Base-by-base conservation (phyloP, 1,140 invertebrate species). In the Probaryconus sp. region DNA sequence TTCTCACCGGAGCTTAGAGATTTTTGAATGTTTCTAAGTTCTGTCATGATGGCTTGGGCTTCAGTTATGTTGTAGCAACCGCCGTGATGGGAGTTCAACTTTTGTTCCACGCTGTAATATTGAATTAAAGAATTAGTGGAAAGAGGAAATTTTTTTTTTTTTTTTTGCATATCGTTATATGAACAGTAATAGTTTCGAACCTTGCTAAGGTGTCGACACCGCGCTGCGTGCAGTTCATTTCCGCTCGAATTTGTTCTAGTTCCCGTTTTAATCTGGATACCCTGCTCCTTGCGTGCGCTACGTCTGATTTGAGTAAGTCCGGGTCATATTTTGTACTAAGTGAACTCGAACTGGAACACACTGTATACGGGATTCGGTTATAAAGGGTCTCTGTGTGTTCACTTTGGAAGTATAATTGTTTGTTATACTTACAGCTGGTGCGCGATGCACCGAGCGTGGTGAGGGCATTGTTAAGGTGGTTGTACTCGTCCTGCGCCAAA, bases 401-500 rank as follows among this genome's bases (percentile, higher is more conserved):
- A 24, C 7, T 24, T 24, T 7, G 21, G 21, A 3, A 24, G 3
- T 24, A 24, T 24, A 4, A 24, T 24, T 24, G 18, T 35, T 37
- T 42, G 21, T 17, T 65, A 64, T 85, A 94, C 94, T 94, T 88
- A 95, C 94, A 89, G 86, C 94, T 96, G 58, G 94, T 95, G 71
- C 94, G 91, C 37, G 94, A 95, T 35, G 94, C 93, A 30, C 93
- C 93, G 45, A 96, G 89, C 26, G 94, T 95, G n/a, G 92, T 91
- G 10, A 96, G 87, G 10, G 94, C 93, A 83, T 95, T 94, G 87
- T 95, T 97, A 3, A 98, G 91, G 84, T 98, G 95, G 84, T 97
- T 95, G 89, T 96, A 98, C 88, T 99, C 96, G 86, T 98, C 96
- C 85, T 98, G 95, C 28, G 97, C 97, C 72, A 98, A 89, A 77